phyloP scores from a whole-genome alignment of 2,113 vertebrate species.

The Tylochromis polylepis region DNA sequence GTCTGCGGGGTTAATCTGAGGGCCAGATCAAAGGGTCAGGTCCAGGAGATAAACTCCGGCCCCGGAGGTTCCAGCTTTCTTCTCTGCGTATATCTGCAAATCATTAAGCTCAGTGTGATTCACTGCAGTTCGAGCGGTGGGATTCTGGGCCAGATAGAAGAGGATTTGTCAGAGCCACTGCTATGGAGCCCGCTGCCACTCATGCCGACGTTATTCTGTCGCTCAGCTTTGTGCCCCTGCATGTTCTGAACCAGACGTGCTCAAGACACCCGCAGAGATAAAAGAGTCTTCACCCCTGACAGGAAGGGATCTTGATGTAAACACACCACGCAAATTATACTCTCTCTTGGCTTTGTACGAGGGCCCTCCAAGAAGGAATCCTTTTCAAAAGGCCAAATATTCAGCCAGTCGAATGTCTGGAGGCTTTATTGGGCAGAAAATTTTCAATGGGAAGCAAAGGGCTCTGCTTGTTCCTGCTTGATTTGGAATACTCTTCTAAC shows the following conservation, averaged over 20 bases:
- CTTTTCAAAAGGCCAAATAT: constrained; percentile 49
- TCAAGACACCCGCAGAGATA: constrained; percentile 48
- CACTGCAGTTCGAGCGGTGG: constrained; percentile 31
- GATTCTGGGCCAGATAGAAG: constrained; percentile 40
- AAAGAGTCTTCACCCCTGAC: constrained; percentile 58
- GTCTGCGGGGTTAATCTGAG: constrained; percentile 63
- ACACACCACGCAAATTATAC: constrained; percentile 37
- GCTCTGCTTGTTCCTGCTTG: constrained; percentile 60
- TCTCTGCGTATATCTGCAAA: constrained; percentile 61
- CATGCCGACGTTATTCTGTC: constrained; percentile 7
- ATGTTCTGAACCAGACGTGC: constrained; percentile 32
- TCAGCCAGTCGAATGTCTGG: constrained; percentile 28
- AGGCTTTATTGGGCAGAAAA: constrained; percentile 52
- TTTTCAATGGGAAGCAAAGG: constrained; percentile 38
- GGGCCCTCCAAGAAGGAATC: constrained; percentile 29
- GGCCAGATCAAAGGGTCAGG: constrained; percentile 70
- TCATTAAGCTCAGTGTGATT: constrained; percentile 70
- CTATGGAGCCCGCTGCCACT: constrained; percentile 22
- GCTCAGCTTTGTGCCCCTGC: constrained; percentile 21
- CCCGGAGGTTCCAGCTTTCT: constrained; percentile 42
- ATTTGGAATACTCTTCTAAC: constrained; percentile 37
- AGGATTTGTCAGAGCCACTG: constrained; percentile 44
- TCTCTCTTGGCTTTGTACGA: constrained; percentile 32
- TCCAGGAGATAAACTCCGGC: constrained; percentile 66
- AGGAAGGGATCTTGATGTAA: constrained; percentile 45